Evolutionary conservation across 1,140 invertebrate genomes (phyloP).

Genomic region (Plectrocnemia conspersa): DNA sequence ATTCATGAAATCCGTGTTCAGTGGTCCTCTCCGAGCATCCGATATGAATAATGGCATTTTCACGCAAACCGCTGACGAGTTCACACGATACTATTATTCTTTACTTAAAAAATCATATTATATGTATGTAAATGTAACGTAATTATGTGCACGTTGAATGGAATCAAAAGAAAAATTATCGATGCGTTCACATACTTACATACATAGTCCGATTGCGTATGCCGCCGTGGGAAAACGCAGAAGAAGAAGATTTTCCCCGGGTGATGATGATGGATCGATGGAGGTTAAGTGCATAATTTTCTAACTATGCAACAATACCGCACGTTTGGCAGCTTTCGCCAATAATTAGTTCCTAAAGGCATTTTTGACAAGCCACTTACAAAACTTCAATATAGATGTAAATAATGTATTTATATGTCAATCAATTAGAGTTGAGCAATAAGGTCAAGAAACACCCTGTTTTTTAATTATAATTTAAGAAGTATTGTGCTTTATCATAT

Average conservation of each 20-base stretch:
- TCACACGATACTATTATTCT: neutral
- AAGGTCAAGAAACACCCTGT: no score
- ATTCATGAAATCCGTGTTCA: conserved; percentile 5
- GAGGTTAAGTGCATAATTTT: neutral
- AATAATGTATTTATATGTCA: no score
- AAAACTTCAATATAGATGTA: no score
- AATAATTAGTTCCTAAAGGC: no score
- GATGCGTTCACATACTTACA: neutral
- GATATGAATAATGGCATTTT: conserved; percentile 13
- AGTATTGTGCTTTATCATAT: no score
- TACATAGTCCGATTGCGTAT: no score
- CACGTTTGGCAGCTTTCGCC: conserved; percentile 15
- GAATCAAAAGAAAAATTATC: neutral
- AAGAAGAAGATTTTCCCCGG: neutral
- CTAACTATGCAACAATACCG: conserved; percentile 12
- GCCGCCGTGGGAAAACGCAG: conserved; percentile 2
- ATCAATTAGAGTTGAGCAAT: no score
- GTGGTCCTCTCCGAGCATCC: conserved; percentile 10
- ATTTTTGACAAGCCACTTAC: no score
- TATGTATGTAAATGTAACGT: neutral
- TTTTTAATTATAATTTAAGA: no score
- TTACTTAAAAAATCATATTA: neutral
- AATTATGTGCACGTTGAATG: neutral
- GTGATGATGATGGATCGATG: conserved; percentile 3
- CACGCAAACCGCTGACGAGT: neutral